A percentile compares a stretch with the other conserved stretches of the same genome.
Conservation (phyloP, 2,888 invertebrate genomes). For the Prosopocoilus inquinatus region DNA sequence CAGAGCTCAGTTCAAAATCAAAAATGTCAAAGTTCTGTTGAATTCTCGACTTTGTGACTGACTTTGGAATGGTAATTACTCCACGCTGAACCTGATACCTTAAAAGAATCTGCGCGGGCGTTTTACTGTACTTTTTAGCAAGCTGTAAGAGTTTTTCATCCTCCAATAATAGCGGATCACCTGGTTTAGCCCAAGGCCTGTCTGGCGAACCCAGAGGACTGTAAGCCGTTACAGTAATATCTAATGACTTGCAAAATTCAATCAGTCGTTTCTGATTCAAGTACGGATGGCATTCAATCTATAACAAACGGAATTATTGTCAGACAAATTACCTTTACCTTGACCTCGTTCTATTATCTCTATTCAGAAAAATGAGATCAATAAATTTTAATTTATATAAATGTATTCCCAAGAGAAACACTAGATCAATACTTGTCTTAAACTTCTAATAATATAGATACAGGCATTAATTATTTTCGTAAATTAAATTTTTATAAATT, state of each 20-base stretch:
- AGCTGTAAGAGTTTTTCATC: slow-evolving; percentile 61
- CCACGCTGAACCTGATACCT: slow-evolving; percentile 57
- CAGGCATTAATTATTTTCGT: no score
- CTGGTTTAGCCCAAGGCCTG: slow-evolving; percentile 67
- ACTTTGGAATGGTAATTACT: slow-evolving; percentile 58
- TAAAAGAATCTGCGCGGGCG: slow-evolving; percentile 67
- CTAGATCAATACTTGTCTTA: no score
- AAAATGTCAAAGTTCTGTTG: slow-evolving; percentile 57
- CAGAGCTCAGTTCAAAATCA: slow-evolving; percentile 54
- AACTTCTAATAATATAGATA: no score
- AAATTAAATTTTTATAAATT: no score
- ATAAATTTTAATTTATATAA: no score
- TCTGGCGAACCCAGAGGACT: slow-evolving; percentile 77
- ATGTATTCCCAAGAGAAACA: no score
- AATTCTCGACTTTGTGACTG: slow-evolving; percentile 54
- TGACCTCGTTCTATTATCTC: no score
- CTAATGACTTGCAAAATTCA: slow-evolving; percentile 62
- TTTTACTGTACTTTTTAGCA: slow-evolving; percentile 66
- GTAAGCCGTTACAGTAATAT: slow-evolving; percentile 71
- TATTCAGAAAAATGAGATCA: no score
- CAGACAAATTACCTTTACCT: no score
- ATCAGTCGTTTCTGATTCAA: slow-evolving; percentile 67
- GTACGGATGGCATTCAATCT: slow-evolving; percentile 68
- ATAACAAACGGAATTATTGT: slow-evolving; percentile 20
- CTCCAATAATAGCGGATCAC: slow-evolving; percentile 60